Evolutionary conservation across 2,797 vertebrate species (phyloP), one percentile per base, ranked within the genome.

Genomic region (Sylvia borin): DNA sequence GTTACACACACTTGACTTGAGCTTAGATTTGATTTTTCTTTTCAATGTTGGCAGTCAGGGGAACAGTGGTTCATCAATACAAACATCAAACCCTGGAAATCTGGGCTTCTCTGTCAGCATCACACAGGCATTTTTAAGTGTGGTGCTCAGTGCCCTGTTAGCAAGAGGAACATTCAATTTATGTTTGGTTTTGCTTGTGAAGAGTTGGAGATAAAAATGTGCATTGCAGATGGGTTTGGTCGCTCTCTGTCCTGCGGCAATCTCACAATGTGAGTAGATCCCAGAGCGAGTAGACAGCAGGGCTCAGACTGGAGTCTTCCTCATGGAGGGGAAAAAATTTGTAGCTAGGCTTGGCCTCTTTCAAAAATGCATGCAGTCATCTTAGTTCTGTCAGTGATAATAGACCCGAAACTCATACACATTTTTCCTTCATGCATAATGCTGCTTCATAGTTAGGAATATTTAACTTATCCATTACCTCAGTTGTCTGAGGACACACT

Each of bases 391-490:
- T 93, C 72, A 64, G 67, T 77, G 86, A 95, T 89, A 92, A 85
- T 25, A 53, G 74, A 40, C 66, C 67, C 4, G 60, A 87, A 95
- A 93, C 1, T 3, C 43, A 12, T 48, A 25, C 16, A 1, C 87
- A 74, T 94, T 95, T 95, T 95, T 95, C 90, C 93, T 85, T 89
- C 50, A 4, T 77, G 75, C 55, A 86, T 96, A 90, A 92, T 85
- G 77, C 80, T 94, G 77, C 88, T 92, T 95, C 93, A 75, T 94
- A 91, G 80, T 93, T 95, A 85, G 93, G 61, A 85, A 93, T 96
- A 96, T 96, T 95, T 94, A 90, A 65, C 85, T 96, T 96, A 92
- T 88, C 92, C 95, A 71, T 96, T 97, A 93, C 86, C 93, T 96
- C 93, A 96, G 93, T 73, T 96, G 92, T 92, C 81, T 94, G 92